phyloP scores from a whole-genome alignment of 2,113 vertebrate species.

The Tachycineta bicolor region DNA sequence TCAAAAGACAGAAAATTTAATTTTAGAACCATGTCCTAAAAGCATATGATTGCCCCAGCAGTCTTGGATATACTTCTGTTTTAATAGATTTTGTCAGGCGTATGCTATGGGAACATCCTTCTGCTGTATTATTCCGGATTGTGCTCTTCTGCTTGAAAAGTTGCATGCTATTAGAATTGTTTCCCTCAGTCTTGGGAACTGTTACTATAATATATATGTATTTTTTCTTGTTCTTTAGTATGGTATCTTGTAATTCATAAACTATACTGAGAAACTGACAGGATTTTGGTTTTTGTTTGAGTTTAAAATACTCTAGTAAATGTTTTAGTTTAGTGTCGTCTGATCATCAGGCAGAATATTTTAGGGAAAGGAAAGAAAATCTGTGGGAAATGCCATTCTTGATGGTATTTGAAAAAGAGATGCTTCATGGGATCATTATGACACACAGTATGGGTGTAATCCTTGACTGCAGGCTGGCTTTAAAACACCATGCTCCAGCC shows the following conservation, averaged over 20 bases:
- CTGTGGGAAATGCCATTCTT: conserved; percentile 2
- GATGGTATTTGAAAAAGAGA: conserved; percentile 2
- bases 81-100: not conserved
- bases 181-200: not conserved
- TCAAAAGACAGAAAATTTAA: not conserved
- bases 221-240: not conserved
- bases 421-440: not conserved
- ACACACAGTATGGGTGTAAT: not conserved
- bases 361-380: not conserved
- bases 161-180: not conserved
- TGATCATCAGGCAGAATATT: conserved; percentile 19
- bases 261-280: not conserved
- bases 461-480: not conserved
- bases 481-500: not conserved
- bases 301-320: not conserved
- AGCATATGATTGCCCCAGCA: not conserved
- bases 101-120: not conserved
- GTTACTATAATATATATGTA: not conserved
- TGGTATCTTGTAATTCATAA: not conserved
- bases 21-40: not conserved
- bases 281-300: not conserved
- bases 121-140: not conserved
- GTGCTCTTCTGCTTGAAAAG: not conserved
- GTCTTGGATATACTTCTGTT: not conserved
- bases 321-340: conserved; percentile 8